Conservation (phyloP, 2,797 vertebrate genomes). For the Sebastolobus alascanus region DNA sequence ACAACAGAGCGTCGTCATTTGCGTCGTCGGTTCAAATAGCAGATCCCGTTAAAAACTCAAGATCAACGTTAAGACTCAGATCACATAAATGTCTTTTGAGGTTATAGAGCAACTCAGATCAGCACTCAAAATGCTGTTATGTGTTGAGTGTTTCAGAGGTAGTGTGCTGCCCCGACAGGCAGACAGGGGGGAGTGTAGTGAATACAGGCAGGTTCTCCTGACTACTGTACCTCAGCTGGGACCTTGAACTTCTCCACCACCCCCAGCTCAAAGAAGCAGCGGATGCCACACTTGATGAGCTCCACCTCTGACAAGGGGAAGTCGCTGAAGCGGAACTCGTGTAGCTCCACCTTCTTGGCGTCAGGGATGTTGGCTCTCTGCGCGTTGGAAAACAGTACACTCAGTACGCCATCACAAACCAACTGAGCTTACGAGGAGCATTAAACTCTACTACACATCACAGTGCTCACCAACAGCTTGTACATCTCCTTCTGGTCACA, state of each 20-base stretch:
- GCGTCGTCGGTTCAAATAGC: background rate
- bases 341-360: constrained; percentile 86
- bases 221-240: constrained; percentile 87
- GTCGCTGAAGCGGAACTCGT: constrained; percentile 93
- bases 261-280: constrained; percentile 94
- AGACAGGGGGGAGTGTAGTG: background rate
- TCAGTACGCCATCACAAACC: background rate
- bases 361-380: constrained; percentile 91
- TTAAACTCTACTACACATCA: background rate
- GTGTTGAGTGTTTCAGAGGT: constrained; percentile 8
- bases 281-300: constrained; percentile 91
- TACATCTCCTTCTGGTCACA: constrained; percentile 92
- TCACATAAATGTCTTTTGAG: background rate
- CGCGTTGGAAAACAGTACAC: constrained; percentile 7
- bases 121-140: background rate
- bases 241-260: constrained; percentile 97
- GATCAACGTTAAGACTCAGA: no score
- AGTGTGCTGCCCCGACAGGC: background rate
- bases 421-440: background rate
- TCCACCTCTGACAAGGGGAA: constrained; percentile 89
- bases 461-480: constrained; percentile 89
- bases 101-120: background rate
- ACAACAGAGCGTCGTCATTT: background rate
- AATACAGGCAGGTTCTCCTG: background rate
- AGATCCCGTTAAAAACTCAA: background rate